A percentile compares a stretch with the other conserved stretches of the same genome.
Conservation (phyloP, 1,140 invertebrate species). For the Brachionus plicatilis region DNA sequence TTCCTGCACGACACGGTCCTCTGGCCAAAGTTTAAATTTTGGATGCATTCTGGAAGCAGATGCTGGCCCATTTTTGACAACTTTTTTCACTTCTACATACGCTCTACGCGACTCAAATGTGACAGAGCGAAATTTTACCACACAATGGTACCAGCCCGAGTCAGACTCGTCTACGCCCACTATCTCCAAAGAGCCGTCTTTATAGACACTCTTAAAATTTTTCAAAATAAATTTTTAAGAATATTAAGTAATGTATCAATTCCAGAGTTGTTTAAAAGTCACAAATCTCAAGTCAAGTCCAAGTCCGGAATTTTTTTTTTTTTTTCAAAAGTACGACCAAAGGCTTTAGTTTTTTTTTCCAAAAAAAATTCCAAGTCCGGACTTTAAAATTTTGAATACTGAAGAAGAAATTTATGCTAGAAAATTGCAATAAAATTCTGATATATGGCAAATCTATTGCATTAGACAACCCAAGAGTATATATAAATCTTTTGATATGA, state of each 20-base stretch:
- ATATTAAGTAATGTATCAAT: neutral
- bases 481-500: too few species aligned
- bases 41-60: neutral
- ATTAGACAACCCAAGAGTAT: too few species aligned
- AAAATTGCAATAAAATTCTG: too few species aligned
- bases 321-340: too few species aligned
- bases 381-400: too few species aligned
- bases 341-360: too few species aligned
- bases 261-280: neutral
- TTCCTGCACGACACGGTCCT: neutral
- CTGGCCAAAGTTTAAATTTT: slow-evolving; percentile 10
- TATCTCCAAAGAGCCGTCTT: slow-evolving; percentile 38
- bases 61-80: neutral
- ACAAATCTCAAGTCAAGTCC: too few species aligned
- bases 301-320: too few species aligned
- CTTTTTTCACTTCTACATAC: neutral
- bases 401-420: too few species aligned
- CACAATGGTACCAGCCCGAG: slow-evolving; percentile 24
- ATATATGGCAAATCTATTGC: too few species aligned
- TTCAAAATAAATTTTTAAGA: neutral
- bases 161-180: neutral
- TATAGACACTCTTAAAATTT: neutral
- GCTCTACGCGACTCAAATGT: neutral
- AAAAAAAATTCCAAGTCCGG: too few species aligned
- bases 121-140: neutral